Evolutionary conservation across 2,797 vertebrate genomes (phyloP).

Genomic region (Rhinoraja longicauda): DNA sequence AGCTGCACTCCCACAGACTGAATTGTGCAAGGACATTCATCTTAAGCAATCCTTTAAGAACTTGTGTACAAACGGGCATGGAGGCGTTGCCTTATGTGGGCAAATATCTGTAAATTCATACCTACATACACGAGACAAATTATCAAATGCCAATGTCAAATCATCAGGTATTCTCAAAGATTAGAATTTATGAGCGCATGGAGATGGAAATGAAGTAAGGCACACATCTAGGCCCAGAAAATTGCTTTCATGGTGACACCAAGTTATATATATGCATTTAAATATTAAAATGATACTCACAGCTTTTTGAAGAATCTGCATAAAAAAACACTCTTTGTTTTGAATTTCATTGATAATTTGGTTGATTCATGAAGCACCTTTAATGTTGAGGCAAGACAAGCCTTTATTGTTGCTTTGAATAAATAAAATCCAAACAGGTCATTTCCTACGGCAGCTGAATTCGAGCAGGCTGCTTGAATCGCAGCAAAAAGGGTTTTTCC

Average conservation of each 20-base stretch:
- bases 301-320: slow-evolving; percentile 28
- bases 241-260: neutral
- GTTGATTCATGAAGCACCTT: slow-evolving; percentile 37
- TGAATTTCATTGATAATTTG: slow-evolving; percentile 28
- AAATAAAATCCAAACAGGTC: slow-evolving; percentile 35
- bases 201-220: neutral
- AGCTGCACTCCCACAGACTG: neutral
- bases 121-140: neutral
- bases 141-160: neutral
- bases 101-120: neutral
- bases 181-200: neutral
- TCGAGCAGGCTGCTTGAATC: slow-evolving; percentile 36
- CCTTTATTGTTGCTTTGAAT: slow-evolving; percentile 35
- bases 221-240: neutral
- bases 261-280: slow-evolving; percentile 17
- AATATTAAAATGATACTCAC: slow-evolving; percentile 24
- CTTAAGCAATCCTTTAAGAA: neutral
- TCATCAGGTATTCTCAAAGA: neutral
- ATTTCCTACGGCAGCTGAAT: slow-evolving; percentile 28
- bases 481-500: neutral
- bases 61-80: neutral
- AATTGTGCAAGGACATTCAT: neutral
- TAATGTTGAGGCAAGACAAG: slow-evolving; percentile 33
- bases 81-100: neutral
- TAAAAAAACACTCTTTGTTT: slow-evolving; percentile 31